phyloP scores from a whole-genome alignment of 2,113 vertebrate genomes.

The Pheucticus melanocephalus region DNA sequence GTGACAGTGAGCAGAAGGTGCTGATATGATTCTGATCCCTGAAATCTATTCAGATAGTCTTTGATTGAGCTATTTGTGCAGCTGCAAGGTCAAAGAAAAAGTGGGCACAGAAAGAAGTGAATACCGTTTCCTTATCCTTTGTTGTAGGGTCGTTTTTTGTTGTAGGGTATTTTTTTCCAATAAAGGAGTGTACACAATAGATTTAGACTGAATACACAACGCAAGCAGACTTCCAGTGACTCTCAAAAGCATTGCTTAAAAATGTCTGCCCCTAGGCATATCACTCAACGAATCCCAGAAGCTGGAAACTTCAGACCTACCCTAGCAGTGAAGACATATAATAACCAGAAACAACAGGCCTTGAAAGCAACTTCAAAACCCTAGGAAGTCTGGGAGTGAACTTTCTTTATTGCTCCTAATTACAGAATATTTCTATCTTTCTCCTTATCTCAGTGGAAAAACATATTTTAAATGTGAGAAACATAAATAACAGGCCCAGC shows the following conservation, averaged over 20 bases:
- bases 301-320: not conserved
- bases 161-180: not conserved
- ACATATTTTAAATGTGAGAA: not conserved
- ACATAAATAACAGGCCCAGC: not conserved
- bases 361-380: constrained; percentile 11
- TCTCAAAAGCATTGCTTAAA: not conserved
- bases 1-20: not conserved
- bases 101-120: not conserved
- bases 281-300: not conserved
- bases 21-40: not conserved
- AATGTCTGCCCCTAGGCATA: constrained; percentile 7
- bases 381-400: not conserved
- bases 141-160: not conserved
- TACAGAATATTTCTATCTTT: not conserved
- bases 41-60: not conserved
- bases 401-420: not conserved
- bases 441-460: not conserved
- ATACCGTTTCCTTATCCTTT: not conserved
- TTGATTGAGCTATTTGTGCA: not conserved
- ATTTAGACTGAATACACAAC: not conserved
- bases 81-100: not conserved
- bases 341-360: not conserved
- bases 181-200: not conserved
- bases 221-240: not conserved
- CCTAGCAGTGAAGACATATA: not conserved